These are phyloP conservation scores for Euschistus heros DNA, from an alignment of 1,140 invertebrate genomes.

Conservation along the genomic window DNA sequence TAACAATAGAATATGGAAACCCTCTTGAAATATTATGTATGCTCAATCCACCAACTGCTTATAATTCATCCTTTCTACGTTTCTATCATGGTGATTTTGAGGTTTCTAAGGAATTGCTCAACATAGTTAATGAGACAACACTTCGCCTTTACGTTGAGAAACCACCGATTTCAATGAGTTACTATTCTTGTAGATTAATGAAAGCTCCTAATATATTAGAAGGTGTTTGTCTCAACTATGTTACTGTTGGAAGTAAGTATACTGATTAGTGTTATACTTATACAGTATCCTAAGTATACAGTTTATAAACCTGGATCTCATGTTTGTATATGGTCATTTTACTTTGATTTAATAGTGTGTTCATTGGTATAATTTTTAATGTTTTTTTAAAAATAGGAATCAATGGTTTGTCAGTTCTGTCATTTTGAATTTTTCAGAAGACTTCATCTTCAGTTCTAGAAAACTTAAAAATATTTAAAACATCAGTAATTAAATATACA, in stretches of 20 bases:
- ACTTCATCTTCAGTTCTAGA: no score
- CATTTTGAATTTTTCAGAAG: no score
- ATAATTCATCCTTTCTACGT: conserved; percentile 37
- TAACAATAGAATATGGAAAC: conserved; percentile 39
- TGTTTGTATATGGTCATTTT: no score
- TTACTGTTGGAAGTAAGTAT: conserved; percentile 43
- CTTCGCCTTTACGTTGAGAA: conserved; percentile 36
- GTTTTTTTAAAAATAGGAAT: no score
- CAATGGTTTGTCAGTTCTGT: no score
- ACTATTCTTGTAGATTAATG: conserved; percentile 39
- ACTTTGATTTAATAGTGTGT: no score
- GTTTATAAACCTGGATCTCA: no score
- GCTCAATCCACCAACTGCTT: conserved; percentile 34
- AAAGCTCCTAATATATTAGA: conserved; percentile 28
- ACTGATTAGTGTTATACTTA: background rate
- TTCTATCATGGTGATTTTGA: conserved; percentile 37
- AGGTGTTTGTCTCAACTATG: conserved; percentile 42
- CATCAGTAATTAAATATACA: no score
- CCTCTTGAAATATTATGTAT: conserved; percentile 40
- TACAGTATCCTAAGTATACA: background rate
- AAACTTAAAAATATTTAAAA: no score
- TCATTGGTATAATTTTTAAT: no score
- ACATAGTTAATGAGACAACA: conserved; percentile 40
- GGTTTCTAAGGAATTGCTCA: conserved; percentile 36
- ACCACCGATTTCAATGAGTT: conserved; percentile 36